A percentile compares a stretch with the other conserved stretches of the same genome.
Evolutionary conservation across 2,113 vertebrate species (phyloP).

Genomic region (Acrocephalus arundinaceus): DNA sequence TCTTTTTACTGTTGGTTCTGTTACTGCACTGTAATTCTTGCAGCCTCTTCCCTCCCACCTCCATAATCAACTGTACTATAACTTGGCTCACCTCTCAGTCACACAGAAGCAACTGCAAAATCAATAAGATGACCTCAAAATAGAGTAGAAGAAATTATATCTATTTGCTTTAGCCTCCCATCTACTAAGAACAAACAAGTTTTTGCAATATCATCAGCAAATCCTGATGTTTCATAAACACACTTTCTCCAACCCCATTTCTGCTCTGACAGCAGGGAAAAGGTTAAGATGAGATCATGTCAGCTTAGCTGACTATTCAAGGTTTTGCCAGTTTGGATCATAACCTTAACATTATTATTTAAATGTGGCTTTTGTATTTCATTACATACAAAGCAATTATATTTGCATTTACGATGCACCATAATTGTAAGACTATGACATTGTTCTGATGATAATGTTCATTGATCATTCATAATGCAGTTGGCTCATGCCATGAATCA

Average conservation of each 20-base stretch:
- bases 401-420: conserved; percentile 69
- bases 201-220: conserved; percentile 11
- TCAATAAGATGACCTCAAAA: conserved; percentile 33
- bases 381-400: conserved; percentile 69
- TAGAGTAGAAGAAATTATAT: background rate
- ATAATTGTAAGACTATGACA: conserved; percentile 72
- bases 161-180: conserved; percentile 17
- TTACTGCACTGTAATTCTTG: background rate
- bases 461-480: conserved; percentile 74
- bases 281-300: conserved; percentile 42
- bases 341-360: conserved; percentile 66
- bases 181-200: background rate
- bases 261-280: conserved; percentile 5
- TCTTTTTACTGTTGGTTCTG: background rate
- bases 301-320: background rate
- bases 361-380: conserved; percentile 67
- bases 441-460: conserved; percentile 72
- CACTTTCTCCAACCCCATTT: background rate
- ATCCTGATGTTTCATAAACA: conserved; percentile 5
- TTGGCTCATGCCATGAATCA: conserved; percentile 62
- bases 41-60: background rate
- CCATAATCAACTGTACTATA: background rate
- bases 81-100: background rate
- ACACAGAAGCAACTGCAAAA: conserved; percentile 17
- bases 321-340: conserved; percentile 42